Percentiles rank a stretch among this genome's conserved stretches.
These are phyloP conservation scores for Phrynosoma blainvillii DNA, from an alignment of 2,113 vertebrate species.

Conservation along the genomic window DNA sequence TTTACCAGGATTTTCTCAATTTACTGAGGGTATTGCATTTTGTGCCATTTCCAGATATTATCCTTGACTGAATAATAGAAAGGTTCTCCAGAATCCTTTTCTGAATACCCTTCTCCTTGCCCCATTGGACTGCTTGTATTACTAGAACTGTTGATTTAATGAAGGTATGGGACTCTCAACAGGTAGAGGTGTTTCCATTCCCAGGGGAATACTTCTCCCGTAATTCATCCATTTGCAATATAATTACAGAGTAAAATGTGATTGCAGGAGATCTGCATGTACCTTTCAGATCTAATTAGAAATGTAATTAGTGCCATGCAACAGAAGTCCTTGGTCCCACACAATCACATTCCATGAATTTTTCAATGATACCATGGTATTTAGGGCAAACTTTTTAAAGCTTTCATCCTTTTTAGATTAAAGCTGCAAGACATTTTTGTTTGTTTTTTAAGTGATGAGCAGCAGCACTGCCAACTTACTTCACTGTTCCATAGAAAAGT, in stretches of 20 bases:
- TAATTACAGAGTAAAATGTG: constrained; percentile 1
- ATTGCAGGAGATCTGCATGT: not conserved
- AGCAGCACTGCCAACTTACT: not conserved
- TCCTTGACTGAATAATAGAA: no score
- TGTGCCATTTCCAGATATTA: no score
- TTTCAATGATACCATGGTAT: not conserved
- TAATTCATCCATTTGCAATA: not conserved
- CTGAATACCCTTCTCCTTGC: not conserved
- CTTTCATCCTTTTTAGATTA: not conserved
- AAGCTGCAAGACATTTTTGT: not conserved
- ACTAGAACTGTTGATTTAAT: not conserved
- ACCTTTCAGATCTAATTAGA: not conserved
- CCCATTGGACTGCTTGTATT: not conserved
- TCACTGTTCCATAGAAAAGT: not conserved
- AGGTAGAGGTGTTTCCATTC: not conserved
- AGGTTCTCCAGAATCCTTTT: no score
- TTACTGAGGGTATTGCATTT: no score
- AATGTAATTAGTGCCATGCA: not conserved
- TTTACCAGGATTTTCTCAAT: no score
- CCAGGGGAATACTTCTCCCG: not conserved
- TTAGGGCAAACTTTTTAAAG: no score
- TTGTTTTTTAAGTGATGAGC: not conserved
- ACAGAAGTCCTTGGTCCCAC: not conserved
- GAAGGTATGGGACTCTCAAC: not conserved
- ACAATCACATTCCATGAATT: not conserved